phyloP scores from a whole-genome alignment of 2,113 vertebrate genomes.

The human region DNA sequence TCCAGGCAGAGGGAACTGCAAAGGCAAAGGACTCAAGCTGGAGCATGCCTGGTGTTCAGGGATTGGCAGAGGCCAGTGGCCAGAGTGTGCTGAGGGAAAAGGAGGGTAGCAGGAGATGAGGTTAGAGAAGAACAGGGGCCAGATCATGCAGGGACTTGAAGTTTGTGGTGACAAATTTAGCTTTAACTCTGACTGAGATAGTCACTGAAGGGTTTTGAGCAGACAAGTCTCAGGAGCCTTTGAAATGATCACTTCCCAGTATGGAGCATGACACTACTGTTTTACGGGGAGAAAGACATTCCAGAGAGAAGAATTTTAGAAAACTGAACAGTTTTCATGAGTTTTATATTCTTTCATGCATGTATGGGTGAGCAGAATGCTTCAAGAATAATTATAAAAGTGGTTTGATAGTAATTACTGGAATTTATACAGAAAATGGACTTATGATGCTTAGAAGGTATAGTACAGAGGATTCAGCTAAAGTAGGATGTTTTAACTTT shows the following conservation, averaged over 20 bases:
- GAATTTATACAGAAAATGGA: constrained; percentile 1
- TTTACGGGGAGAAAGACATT: not conserved
- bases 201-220: not conserved
- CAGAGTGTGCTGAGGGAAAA: not conserved
- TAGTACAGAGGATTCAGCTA: not conserved
- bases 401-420: not conserved
- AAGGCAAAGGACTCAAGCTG: not conserved
- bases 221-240: not conserved
- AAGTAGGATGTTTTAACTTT: not conserved
- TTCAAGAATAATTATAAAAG: constrained; percentile 4
- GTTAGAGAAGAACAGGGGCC: not conserved
- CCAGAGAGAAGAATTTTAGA: not conserved
- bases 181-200: not conserved
- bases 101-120: not conserved
- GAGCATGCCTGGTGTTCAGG: not conserved
- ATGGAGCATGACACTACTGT: not conserved
- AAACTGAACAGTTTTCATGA: not conserved
- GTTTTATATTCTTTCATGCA: not conserved
- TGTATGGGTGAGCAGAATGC: not conserved
- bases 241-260: not conserved
- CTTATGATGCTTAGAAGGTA: not conserved
- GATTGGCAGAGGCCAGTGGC: not conserved
- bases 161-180: not conserved
- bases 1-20: not conserved
- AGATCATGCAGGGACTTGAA: not conserved